Evolutionary conservation across 2,797 vertebrate genomes (phyloP), one percentile per base, ranked within the genome.

Genomic region (Propithecus deckenii): DNA sequence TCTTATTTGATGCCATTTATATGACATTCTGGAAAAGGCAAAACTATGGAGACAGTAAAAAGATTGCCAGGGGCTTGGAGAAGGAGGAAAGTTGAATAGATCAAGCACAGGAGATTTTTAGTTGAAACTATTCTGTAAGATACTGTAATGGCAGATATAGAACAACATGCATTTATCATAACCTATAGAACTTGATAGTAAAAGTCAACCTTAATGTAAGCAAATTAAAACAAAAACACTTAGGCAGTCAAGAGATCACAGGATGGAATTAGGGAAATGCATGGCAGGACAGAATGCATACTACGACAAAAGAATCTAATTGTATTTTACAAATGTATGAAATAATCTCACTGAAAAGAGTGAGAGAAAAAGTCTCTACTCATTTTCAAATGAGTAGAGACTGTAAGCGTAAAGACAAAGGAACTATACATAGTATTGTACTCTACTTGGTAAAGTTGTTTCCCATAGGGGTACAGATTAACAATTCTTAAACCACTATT

Each of bases 221-320:
- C 13, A 63, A 93, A 86, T 79, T 57, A 79, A 93, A 71, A 93
- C 83, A 93, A 86, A 86, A 86, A 86, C 32, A 22, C 15, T 59
- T 55, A 22, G 23, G 38, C 30, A 23, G 38, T 67, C 30, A 86
- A 61, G 46, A 17, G 61, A 85, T 61, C 57, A 48, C 13, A 75
- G n/a, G 43, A 59, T 61, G 23, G 71, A 84, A 74, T 32, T 50
- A 76, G 30, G 28, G 23, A 76, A 76, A n/a, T 76, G 17, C 74
- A 32, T 22, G 28, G 23, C 13, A 48, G 25, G 30, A 20, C n/a
- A 35, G 65, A 80, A 80, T 18, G 28, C 20, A 43, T 48, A 79
- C 52, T 43, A 2, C 46, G 30, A 17, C 52, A 59, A 43, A 87
- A 87, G 38, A 43, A 74, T 72, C 52, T n/a, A 74, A 46, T 18